These are phyloP conservation scores for Lasioglossum baleicum DNA, from an alignment of 1,140 invertebrate genomes.

Conservation along the genomic window DNA sequence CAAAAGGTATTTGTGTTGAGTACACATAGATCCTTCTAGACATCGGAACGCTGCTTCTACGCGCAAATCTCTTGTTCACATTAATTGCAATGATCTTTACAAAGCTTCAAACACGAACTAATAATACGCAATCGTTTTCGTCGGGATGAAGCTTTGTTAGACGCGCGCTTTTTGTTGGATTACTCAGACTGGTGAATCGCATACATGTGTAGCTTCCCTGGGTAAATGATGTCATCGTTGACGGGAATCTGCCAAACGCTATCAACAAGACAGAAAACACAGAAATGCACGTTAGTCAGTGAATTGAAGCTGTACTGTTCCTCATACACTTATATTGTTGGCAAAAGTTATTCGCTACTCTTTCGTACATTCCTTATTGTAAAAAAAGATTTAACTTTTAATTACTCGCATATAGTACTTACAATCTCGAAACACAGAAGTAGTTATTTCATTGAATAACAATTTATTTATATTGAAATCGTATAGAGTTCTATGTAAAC, in stretches of 20 bases:
- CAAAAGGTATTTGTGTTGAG: slow-evolving; percentile 36
- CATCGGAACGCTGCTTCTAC: slow-evolving; percentile 59
- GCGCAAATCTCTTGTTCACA: slow-evolving; percentile 46
- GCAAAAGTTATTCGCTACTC: slow-evolving; percentile 26
- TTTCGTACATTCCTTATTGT: background rate
- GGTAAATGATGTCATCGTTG: slow-evolving; percentile 88
- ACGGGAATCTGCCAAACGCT: slow-evolving; percentile 91
- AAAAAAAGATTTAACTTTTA: background rate
- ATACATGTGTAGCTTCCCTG: slow-evolving; percentile 95
- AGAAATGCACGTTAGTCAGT: slow-evolving; percentile 71
- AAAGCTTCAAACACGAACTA: slow-evolving; percentile 55
- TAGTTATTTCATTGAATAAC: too few relatives aligned
- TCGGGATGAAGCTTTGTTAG: slow-evolving; percentile 53
- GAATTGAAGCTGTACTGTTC: slow-evolving; percentile 60
- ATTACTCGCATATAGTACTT: too few relatives aligned
- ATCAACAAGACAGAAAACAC: slow-evolving; percentile 83
- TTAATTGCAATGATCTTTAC: slow-evolving; percentile 42
- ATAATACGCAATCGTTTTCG: slow-evolving; percentile 25
- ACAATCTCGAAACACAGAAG: too few relatives aligned
- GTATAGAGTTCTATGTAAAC: too few relatives aligned
- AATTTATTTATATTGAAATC: too few relatives aligned
- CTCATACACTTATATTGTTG: slow-evolving; percentile 59
- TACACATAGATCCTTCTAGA: slow-evolving; percentile 54
- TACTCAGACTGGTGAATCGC: slow-evolving; percentile 79
- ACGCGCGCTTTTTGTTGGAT: slow-evolving; percentile 71